These are phyloP conservation scores for Archocentrus centrarchus DNA, from an alignment of 2,113 vertebrate genomes.

Conservation along the genomic window DNA sequence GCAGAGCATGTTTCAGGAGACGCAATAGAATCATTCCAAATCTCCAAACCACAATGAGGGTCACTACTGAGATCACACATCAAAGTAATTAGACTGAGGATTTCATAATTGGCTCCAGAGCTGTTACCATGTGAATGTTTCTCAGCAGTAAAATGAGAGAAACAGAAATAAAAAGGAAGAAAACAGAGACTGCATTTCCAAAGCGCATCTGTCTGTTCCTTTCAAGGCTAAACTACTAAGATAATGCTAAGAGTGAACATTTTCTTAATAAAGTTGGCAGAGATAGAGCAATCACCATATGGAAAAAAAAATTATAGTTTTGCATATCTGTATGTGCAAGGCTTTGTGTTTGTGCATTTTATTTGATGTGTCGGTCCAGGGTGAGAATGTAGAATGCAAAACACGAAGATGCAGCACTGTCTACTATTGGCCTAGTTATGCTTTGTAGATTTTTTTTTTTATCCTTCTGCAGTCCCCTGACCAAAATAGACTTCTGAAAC, in stretches of 20 bases:
- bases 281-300: conserved; percentile 56
- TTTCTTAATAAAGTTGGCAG: conserved; percentile 73
- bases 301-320: conserved; percentile 57
- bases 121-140: conserved; percentile 72
- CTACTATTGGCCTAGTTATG: conserved; percentile 70
- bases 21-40: conserved; percentile 64
- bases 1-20: conserved; percentile 21
- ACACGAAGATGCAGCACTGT: conserved; percentile 51
- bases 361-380: conserved; percentile 38
- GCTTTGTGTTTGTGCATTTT: neutral
- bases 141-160: conserved; percentile 61
- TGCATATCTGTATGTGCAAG: conserved; percentile 16
- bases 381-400: conserved; percentile 56
- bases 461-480: conserved; percentile 70
- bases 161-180: conserved; percentile 50
- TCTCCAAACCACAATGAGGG: conserved; percentile 67
- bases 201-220: conserved; percentile 65
- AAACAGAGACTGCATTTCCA: conserved; percentile 64
- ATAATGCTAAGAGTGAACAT: conserved; percentile 65
- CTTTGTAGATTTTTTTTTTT: conserved; percentile 60
- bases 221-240: conserved; percentile 71
- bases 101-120: conserved; percentile 78
- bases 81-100: conserved; percentile 81
- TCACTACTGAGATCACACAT: conserved; percentile 76
- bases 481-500: conserved; percentile 74